phyloP scores from a whole-genome alignment of 2,113 vertebrate genomes.

The Anarhynchus alexandrinus region DNA sequence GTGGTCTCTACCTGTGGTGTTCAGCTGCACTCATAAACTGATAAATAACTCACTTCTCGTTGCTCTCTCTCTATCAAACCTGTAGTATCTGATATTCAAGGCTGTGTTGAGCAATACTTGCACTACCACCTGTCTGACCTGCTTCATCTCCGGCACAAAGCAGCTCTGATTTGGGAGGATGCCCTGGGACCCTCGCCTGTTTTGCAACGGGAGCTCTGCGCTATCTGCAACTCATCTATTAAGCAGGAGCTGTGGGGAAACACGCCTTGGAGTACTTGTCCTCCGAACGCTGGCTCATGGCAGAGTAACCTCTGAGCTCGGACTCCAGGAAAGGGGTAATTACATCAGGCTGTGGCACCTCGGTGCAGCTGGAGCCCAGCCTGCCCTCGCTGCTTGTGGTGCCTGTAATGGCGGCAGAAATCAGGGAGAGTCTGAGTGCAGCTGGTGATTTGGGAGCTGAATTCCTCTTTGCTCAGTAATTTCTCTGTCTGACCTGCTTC shows the following conservation, averaged over 20 bases:
- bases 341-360: accelerated
- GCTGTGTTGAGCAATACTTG: conserved; percentile 8
- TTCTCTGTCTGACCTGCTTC: not conserved
- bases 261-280: not conserved
- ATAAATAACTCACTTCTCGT: not conserved
- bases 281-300: not conserved
- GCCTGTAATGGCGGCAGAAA: accelerated
- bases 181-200: accelerated
- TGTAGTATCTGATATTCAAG: not conserved
- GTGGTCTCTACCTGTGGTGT: not conserved
- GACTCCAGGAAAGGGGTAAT: not conserved
- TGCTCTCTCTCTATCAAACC: not conserved
- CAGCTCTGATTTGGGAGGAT: not conserved
- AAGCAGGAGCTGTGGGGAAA: not conserved
- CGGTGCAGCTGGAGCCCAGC: accelerated
- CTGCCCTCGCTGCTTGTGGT: not conserved
- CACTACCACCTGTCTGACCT: not conserved
- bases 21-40: not conserved
- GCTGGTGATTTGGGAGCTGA: not conserved
- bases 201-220: not conserved
- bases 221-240: not conserved
- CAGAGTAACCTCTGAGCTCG: not conserved
- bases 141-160: not conserved
- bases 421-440: accelerated
- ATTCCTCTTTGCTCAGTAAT: not conserved